phyloP scores from a whole-genome alignment of 2,113 vertebrate species.

The Lepisosteus osseus region DNA sequence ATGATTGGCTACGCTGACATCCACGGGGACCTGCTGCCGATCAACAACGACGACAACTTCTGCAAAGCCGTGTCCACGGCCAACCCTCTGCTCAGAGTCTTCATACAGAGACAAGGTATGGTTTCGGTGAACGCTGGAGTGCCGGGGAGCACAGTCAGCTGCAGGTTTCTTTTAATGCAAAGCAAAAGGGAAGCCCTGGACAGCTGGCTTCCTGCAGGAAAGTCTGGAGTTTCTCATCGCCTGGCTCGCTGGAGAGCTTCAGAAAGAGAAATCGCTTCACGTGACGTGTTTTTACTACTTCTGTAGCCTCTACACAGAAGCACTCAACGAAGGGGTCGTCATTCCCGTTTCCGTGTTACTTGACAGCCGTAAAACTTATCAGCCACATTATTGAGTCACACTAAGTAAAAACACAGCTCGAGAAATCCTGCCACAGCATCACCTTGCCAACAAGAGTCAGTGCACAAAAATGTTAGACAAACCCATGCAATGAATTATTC shows the following conservation, averaged over 20 bases:
- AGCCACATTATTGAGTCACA: too few relatives aligned
- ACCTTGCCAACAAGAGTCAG: too few relatives aligned
- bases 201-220: slow-evolving; percentile 33
- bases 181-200: slow-evolving; percentile 2
- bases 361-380: too few relatives aligned
- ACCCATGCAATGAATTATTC: too few relatives aligned
- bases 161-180: background rate
- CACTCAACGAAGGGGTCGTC: too few relatives aligned
- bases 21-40: slow-evolving; percentile 95
- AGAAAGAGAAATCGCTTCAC: slow-evolving; percentile 11
- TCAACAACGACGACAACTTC: slow-evolving; percentile 98
- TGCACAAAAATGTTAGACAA: too few relatives aligned
- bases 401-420: too few relatives aligned
- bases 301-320: too few relatives aligned
- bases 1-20: slow-evolving; percentile 94
- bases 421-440: too few relatives aligned
- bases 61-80: slow-evolving; percentile 93
- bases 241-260: slow-evolving; percentile 18
- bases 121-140: slow-evolving; percentile 32
- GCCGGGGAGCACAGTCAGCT: slow-evolving; percentile 12
- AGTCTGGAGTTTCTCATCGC: slow-evolving; percentile 20
- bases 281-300: too few relatives aligned
- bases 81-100: slow-evolving; percentile 89
- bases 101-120: slow-evolving; percentile 95
- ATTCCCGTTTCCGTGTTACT: too few relatives aligned